Evolutionary conservation across 2,113 vertebrate species (phyloP), one percentile per base, ranked within the genome.

Genomic region (Albula goreensis): DNA sequence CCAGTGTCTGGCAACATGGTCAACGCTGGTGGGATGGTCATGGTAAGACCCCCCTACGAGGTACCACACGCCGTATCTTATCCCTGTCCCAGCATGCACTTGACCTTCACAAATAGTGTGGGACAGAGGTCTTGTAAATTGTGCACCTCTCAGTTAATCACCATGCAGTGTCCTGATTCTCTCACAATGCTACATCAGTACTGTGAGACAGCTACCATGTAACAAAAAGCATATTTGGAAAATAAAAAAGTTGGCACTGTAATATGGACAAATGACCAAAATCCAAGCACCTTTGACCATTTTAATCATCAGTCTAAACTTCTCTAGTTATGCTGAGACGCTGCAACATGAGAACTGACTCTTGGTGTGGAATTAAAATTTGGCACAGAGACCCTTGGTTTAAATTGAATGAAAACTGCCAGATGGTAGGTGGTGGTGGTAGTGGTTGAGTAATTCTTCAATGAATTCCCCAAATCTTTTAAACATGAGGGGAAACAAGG

Each of bases 21-120:
- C 92, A 99, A 98, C 92, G 95, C 98, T 85, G 98, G 98, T 89
- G 98, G 98, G 88, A 99, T 99, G 98, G 98, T 99, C 92, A 99
- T 99, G 98, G 98, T 99, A 95, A 92, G 98, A 88, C 91, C 92
- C 66, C 50, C 19, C 89, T 80, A 90, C 86, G 94, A 94, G 93
- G 93, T 94, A 94, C 83, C 89, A 89, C 89, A 80, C 87, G 90
- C 90, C 63, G 22, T 0, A 8, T n/a, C 56, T 15, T 12, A 15
- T 60, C 56, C 56, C 56, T 15, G 11, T 12, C 56, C 11, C 56
- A 60, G 56, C 56, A 15, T 12, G 56, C 56, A 15, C 56, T 12
- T 4, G 7, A 2, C 17, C 60, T 22, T 19, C 60, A 66, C 60
- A 3, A 2, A 22, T 19, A 19, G 60, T 66, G 60, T 66, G 60